phyloP scores from a whole-genome alignment of 2,797 vertebrate genomes.

The Crocodylus rhombifer region DNA sequence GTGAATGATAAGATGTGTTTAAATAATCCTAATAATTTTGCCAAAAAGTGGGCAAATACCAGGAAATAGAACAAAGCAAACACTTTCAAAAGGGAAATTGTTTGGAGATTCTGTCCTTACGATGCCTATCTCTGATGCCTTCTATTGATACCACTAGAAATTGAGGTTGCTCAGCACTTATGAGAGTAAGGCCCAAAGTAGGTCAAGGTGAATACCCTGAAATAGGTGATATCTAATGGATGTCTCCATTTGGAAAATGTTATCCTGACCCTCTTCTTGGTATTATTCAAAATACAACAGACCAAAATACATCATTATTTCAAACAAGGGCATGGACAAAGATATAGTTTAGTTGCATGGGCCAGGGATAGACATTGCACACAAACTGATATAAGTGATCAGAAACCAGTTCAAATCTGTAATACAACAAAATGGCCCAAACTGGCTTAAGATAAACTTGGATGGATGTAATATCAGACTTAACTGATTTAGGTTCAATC shows the following conservation, averaged over 20 bases:
- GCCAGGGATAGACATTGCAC: no score
- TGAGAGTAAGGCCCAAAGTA: not conserved
- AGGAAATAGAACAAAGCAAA: not conserved
- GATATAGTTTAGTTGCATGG: no score
- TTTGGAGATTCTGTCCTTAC: not conserved
- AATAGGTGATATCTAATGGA: rapidly evolving
- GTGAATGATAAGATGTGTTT: no score
- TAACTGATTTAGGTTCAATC: no score
- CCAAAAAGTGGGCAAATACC: not conserved
- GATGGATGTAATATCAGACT: no score
- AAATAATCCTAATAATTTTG: not conserved
- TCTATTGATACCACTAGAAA: not conserved
- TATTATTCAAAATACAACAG: not conserved
- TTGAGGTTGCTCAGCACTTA: not conserved
- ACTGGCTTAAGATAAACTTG: no score
- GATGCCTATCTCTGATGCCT: not conserved
- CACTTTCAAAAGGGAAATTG: not conserved
- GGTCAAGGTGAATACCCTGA: no score
- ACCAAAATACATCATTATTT: rapidly evolving
- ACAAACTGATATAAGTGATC: no score
- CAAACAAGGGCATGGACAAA: no score
- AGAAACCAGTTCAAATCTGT: no score
- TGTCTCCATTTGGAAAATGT: not conserved
- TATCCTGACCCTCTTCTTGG: not conserved
- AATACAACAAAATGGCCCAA: no score